Base-by-base conservation (phyloP, 2,797 vertebrate genomes). In the Chanos chanos region DNA sequence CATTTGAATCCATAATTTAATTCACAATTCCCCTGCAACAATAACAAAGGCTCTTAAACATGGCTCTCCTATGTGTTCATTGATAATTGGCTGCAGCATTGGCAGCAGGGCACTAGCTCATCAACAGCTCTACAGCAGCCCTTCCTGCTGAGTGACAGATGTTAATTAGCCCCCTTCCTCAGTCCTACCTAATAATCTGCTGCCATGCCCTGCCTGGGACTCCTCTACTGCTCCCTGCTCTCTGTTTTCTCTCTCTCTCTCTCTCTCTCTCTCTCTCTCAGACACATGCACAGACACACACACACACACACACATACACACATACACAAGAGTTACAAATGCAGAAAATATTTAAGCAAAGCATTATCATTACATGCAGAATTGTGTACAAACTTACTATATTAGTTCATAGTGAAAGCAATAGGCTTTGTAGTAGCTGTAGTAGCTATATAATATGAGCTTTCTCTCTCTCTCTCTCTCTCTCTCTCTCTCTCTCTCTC, bases 61-160 rank as follows among this genome's bases (percentile, higher is more conserved):
- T 7, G 41, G 31, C 45, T 68, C 61, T 63, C 51, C 44, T 45
- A 43, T 61, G 66, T 64, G 69, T 57, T 68, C 34, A 63, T 40
- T 61, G 68, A 61, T 73, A 69, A 73, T 68, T 77, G 72, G 64
- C 54, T 66, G 55, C 47, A 37, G 24, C 50, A 31, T 36, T 64
- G 54, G 59, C 69, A 65, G 58, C 63, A 48, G 54, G 74, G 61
- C 57, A 62, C 51, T 68, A 61, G 70, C 61, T 70, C 61, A 65
- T 61, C 61, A 41, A 57, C 70, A 47, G 59, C 61, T 61, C 66
- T 7, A 65, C 53, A 54, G 61, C 60, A 50, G 43, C 56, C 57
- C 25, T 66, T 56, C 69, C 69, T 59, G 65, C 72, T 71, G 72
- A 75, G 62, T 75, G 77, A 73, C 65, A 69, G 63, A 73, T 73